Conservation (phyloP, 1,140 invertebrate genomes). For the Monomorium pharaonis region DNA sequence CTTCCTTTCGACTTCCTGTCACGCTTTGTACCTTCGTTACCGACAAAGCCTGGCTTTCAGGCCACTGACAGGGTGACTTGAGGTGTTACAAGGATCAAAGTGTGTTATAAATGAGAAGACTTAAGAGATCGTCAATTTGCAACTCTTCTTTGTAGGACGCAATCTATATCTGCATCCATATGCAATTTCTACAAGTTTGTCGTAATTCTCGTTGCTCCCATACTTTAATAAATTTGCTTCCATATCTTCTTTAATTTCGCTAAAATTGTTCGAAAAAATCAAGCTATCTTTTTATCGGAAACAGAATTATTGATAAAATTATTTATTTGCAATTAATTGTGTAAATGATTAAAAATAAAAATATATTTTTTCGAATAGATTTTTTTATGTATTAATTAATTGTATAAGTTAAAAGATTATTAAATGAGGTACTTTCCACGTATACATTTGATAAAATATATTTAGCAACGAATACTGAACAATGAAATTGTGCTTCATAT, state of each 20-base stretch:
- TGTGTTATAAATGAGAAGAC: slow-evolving; percentile 47
- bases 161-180: neutral
- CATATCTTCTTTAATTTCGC: neutral
- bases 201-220: neutral
- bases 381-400: neutral
- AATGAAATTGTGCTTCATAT: slow-evolving; percentile 69
- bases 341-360: neutral
- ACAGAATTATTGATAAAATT: neutral
- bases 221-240: neutral
- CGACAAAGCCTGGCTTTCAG: slow-evolving; percentile 50
- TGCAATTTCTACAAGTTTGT: neutral
- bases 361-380: neutral
- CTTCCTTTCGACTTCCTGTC: slow-evolving; percentile 59
- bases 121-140: slow-evolving; percentile 50
- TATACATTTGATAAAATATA: slow-evolving; percentile 36
- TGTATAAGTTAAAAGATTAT: slow-evolving; percentile 7
- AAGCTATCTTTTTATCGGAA: neutral
- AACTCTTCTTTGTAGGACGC: neutral
- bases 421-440: neutral
- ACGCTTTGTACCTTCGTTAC: slow-evolving; percentile 59
- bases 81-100: slow-evolving; percentile 49
- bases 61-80: slow-evolving; percentile 35
- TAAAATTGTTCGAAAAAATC: neutral
- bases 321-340: neutral
- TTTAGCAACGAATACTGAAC: slow-evolving; percentile 68